A percentile compares a stretch with the other conserved stretches of the same genome.
These are phyloP conservation scores for Agrochola macilenta DNA, from an alignment of 2,888 invertebrate species.

Conservation along the genomic window DNA sequence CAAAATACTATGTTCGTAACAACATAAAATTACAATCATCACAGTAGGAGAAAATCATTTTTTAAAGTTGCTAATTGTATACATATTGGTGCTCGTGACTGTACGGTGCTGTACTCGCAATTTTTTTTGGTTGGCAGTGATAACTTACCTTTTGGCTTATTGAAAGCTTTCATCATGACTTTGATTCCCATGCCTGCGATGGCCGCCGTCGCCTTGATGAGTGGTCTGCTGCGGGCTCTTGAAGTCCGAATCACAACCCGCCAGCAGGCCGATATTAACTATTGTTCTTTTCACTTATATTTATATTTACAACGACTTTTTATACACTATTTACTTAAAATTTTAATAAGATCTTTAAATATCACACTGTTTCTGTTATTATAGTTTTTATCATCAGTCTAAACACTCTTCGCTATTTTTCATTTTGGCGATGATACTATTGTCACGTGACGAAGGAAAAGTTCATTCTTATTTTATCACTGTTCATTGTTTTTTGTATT, in stretches of 20 bases:
- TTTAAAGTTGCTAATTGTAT: no score
- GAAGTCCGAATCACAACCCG: slow-evolving; percentile 73
- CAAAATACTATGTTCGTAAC: no score
- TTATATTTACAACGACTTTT: slow-evolving; percentile 73
- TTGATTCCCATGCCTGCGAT: slow-evolving; percentile 96
- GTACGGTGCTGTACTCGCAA: no score
- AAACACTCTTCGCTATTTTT: slow-evolving; percentile 90
- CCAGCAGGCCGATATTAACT: slow-evolving; percentile 65
- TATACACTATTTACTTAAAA: slow-evolving; percentile 73
- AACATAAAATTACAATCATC: no score
- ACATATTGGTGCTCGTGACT: no score
- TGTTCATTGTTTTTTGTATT: slow-evolving; percentile 71
- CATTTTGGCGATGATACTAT: slow-evolving; percentile 82
- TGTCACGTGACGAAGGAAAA: slow-evolving; percentile 83
- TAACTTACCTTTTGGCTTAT: slow-evolving; percentile 95
- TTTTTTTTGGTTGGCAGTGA: neutral
- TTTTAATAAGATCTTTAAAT: slow-evolving; percentile 86
- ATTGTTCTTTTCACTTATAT: slow-evolving; percentile 71
- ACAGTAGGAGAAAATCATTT: no score
- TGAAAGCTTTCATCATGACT: slow-evolving; percentile 96
- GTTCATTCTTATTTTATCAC: slow-evolving; percentile 78
- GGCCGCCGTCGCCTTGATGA: slow-evolving; percentile 84
- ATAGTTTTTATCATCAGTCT: slow-evolving; percentile 76
- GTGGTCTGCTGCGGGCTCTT: slow-evolving; percentile 79
- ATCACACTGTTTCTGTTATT: slow-evolving; percentile 83